phyloP scores from a whole-genome alignment of 2,888 invertebrate genomes.

The Sepioteuthis lessoniana region DNA sequence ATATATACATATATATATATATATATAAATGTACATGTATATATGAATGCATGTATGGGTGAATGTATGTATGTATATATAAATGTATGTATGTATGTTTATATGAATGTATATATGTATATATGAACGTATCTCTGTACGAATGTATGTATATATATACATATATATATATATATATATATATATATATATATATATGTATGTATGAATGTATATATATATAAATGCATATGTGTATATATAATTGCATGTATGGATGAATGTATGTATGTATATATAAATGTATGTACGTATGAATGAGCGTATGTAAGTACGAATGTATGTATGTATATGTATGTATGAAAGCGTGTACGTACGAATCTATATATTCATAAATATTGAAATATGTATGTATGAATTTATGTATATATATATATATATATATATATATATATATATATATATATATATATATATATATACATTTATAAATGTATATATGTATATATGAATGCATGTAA shows the following conservation, averaged over 20 bases:
- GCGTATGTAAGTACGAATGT: no score
- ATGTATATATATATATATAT: slow-evolving; percentile 4
- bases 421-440: slow-evolving; percentile 41
- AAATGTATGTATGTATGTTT: no score
- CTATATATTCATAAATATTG: no score
- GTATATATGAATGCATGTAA: neutral
- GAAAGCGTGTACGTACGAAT: no score
- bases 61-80: no score
- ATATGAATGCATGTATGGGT: no score
- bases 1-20: neutral
- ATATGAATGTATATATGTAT: neutral
- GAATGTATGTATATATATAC: slow-evolving; percentile 17
- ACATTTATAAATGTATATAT: neutral
- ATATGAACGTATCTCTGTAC: no score
- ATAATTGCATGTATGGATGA: no score
- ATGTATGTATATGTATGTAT: neutral
- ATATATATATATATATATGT: slow-evolving; percentile 42
- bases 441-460: slow-evolving; percentile 4
- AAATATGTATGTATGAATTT: no score
- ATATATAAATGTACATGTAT: neutral
- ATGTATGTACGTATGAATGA: neutral
- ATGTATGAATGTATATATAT: neutral
- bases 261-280: no score
- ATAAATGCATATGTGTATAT: neutral
- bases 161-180: slow-evolving; percentile 42